Evolutionary conservation across 92 coral and sea anemone genomes (phyloP).

Genomic region (Actinostola sp.): DNA sequence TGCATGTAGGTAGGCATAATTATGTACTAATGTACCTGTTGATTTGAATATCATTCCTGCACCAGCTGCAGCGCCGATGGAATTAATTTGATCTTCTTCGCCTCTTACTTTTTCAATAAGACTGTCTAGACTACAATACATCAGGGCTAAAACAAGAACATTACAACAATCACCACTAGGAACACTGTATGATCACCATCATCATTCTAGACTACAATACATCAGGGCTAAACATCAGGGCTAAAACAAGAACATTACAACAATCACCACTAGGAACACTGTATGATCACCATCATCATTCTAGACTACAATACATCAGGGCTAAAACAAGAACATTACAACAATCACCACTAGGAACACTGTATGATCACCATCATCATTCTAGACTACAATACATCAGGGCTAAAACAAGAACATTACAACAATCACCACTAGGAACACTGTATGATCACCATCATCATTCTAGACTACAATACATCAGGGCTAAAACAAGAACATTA

Average conservation of each 20-base stretch:
- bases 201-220: neutral
- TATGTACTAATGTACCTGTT: conserved; percentile 56
- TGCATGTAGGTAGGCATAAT: too few species aligned
- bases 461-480: too few species aligned
- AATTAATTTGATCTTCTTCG: conserved; percentile 62
- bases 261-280: neutral
- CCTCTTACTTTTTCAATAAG: conserved; percentile 75
- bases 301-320: too few species aligned
- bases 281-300: too few species aligned
- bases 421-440: neutral
- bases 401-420: too few species aligned
- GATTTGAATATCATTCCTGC: conserved; percentile 83
- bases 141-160: conserved; percentile 84
- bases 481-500: too few species aligned
- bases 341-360: too few species aligned
- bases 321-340: too few species aligned
- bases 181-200: too few species aligned
- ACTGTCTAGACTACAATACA: conserved; percentile 82
- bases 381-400: neutral
- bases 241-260: too few species aligned
- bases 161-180: conserved; percentile 96
- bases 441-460: too few species aligned
- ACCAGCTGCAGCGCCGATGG: conserved; percentile 74
- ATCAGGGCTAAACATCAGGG: neutral
- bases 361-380: too few species aligned